Base-by-base conservation (phyloP, 2,797 vertebrate species). In the Enteromius treurensis region DNA sequence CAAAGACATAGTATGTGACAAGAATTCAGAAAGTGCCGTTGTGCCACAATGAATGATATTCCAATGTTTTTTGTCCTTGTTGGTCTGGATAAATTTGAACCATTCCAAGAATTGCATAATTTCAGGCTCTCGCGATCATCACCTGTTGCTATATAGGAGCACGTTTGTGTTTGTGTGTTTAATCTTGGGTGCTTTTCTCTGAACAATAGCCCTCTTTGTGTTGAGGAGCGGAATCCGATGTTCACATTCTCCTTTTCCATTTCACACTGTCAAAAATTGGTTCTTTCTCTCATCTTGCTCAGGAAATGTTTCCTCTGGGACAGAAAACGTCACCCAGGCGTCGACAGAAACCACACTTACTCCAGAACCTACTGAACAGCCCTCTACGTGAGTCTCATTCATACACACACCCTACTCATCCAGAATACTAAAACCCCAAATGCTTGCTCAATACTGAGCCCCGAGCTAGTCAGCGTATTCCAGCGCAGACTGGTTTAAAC, bases 221-320 rank as follows among this genome's bases (percentile, higher is more conserved):
- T 87, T 67, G 29, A 79, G 71, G 76, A 62, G 21, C 26, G 71
- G 51, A 45, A 87, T 89, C 15, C 65, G 70, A 23, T 42, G 4
- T 73, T 40, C 79, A 26, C 49, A 37, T 58, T 67, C 77, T 83
- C 70, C 6, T 77, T 23, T 58, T 65, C 64, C 53, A 55, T 42
- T 13, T 40, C 21, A 37, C 14, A 21, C 9, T 76, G 77, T 81
- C 19, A 21, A 2, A 29, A 51, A 53, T 32, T 67, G 37, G 37
- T 17, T 29, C 8, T 51, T 15, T 78, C 23, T 80, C 34, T 71
- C 51, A n/a, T 53, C 67, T 86, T 60, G 81, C 15, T 2, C 79
- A 95, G 95, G 82, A 74, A 95, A 96, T 17, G 8, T 42, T 21
- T 94, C 95, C 26, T 65, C 77, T 51, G 91, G 85, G 29, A 71